These are phyloP conservation scores for Polyploca ridens DNA, from an alignment of 2,888 invertebrate genomes.

Conservation along the genomic window DNA sequence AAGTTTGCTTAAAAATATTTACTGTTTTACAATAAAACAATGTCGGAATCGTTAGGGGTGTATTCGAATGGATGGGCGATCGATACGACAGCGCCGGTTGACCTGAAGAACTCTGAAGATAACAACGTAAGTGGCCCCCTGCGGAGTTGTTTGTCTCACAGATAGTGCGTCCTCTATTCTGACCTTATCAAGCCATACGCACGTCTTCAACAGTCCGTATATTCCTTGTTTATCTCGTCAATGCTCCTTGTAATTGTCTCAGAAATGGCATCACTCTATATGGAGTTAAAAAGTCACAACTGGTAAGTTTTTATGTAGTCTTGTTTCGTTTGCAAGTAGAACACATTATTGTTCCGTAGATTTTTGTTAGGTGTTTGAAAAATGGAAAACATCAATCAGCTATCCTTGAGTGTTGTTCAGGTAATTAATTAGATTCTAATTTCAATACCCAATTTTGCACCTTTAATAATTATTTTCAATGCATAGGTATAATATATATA, in stretches of 20 bases:
- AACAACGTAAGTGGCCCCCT: conserved; percentile 80
- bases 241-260: conserved; percentile 43
- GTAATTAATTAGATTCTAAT: not conserved
- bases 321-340: not conserved
- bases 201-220: conserved; percentile 26
- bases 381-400: conserved; percentile 10
- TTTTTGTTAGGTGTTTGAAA: not conserved
- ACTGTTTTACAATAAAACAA: conserved; percentile 36
- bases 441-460: too few relatives aligned
- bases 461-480: too few relatives aligned
- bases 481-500: too few relatives aligned
- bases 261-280: conserved; percentile 50
- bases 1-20: conserved; percentile 24
- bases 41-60: conserved; percentile 62
- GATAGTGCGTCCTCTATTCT: conserved; percentile 61
- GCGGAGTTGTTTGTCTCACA: conserved; percentile 70
- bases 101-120: conserved; percentile 69
- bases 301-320: not conserved
- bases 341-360: too few relatives aligned
- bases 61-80: conserved; percentile 78
- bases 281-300: conserved; percentile 13
- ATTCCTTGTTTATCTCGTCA: conserved; percentile 39
- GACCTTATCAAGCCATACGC: conserved; percentile 49
- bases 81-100: conserved; percentile 74
- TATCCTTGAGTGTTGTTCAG: conserved; percentile 8